These are phyloP conservation scores for Crotalus tigris DNA, from an alignment of 2,113 vertebrate species.

Conservation along the genomic window DNA sequence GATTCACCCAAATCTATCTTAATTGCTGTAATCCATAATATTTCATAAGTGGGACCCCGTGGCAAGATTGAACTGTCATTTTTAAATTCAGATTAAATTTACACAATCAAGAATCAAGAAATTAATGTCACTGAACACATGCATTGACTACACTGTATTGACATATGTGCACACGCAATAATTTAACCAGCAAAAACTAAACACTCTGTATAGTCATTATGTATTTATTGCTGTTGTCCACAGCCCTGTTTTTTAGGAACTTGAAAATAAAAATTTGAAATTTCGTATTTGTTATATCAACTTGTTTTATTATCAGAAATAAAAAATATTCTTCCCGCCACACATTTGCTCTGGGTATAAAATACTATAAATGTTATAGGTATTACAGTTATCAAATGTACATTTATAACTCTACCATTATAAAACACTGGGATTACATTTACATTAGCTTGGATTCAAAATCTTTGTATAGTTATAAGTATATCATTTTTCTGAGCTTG, in stretches of 20 bases:
- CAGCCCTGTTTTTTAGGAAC: conserved; percentile 44
- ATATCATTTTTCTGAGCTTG: background rate
- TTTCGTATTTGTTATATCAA: background rate
- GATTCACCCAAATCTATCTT: background rate
- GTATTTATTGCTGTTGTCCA: conserved; percentile 49
- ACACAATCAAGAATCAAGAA: conserved; percentile 41
- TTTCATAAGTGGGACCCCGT: background rate
- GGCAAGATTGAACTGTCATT: background rate
- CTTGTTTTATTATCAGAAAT: background rate
- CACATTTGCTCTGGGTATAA: background rate
- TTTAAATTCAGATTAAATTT: conserved; percentile 44
- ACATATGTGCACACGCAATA: conserved; percentile 6
- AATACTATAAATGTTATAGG: background rate
- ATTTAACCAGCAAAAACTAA: conserved; percentile 11
- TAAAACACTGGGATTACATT: background rate
- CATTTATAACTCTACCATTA: background rate
- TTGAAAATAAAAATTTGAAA: conserved; percentile 53
- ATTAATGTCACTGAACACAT: conserved; percentile 52
- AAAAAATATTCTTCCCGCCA: background rate
- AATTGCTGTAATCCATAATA: background rate
- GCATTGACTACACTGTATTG: conserved; percentile 55
- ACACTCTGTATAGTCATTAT: conserved; percentile 38
- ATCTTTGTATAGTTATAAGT: background rate
- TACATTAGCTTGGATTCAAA: background rate
- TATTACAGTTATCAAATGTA: background rate